Base-by-base conservation (phyloP, 2,797 vertebrate species). In the Pipistrellus pipistrellus region DNA sequence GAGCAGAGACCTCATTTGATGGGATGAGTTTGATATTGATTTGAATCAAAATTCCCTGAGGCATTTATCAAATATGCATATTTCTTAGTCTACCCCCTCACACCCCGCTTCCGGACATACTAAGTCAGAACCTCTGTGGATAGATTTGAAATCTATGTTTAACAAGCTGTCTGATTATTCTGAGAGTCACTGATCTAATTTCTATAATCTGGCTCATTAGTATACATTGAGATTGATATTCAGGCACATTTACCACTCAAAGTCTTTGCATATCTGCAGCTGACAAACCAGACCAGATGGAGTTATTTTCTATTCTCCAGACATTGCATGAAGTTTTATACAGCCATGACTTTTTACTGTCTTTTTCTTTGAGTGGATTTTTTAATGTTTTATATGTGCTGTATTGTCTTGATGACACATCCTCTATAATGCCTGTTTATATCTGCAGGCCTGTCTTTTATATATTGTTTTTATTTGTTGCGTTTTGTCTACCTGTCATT, bases 391-490 rank as follows among this genome's bases (percentile, higher is more conserved):
- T 88, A 83, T 35, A 30, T n/a, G 7, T 9, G 2, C 80, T 53
- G 5, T n/a, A 81, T 84, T n/a, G 6, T 62, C 3, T 59, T 84
- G 48, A 72, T 91, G 64, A 3, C 1, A 35, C n/a, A 41, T 62
- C 18, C 9, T 38, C 41, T 41, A 1, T 14, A 69, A 85, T 76
- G 21, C 3, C 4, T 62, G 2, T 66, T 57, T 48, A 41, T 72
- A 2, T 85, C 35, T 46, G 1, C 55, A 5, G 25, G 20, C 48
- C 2, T 46, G 5, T 57, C 11, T 77, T 87, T 53, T 38, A 2
- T n/a, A 72, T 59, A 27, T 57, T 85, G 13, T 3, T 87, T 76
- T 75, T 85, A 72, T 88, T 83, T 80, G 59, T 53, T 94, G 11
- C 2, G 71, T 83, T 80, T 51, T 73, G 32, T 27, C 25, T 88